Conservation (phyloP, 2,888 invertebrate genomes). For the Brenthis ino region DNA sequence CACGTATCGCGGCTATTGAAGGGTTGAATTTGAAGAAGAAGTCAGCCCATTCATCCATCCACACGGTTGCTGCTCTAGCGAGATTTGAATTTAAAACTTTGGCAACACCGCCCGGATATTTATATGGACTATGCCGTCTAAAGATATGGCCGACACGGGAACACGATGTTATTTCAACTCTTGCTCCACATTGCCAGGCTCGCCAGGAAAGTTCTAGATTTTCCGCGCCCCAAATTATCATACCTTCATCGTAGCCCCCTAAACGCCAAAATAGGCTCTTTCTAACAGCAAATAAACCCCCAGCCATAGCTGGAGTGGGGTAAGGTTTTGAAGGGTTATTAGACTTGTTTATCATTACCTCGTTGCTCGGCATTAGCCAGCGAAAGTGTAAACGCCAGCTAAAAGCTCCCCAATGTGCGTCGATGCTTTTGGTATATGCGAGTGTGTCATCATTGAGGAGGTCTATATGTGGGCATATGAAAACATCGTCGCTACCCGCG, state of each 20-base stretch:
- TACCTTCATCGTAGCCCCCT: conserved; percentile 88
- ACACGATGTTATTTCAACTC: conserved; percentile 94
- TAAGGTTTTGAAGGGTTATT: conserved; percentile 86
- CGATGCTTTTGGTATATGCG: conserved; percentile 96
- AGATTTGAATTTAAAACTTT: conserved; percentile 95
- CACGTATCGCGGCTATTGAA: conserved; percentile 81
- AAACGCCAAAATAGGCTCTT: conserved; percentile 92
- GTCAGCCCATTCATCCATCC: conserved; percentile 99
- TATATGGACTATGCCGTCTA: conserved; percentile 95
- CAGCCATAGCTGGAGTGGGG: conserved; percentile 95
- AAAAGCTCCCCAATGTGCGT: conserved; percentile 98
- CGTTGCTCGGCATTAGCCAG: conserved; percentile 89
- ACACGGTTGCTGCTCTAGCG: conserved; percentile 95
- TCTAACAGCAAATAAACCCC: conserved; percentile 95
- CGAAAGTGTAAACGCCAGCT: conserved; percentile 98
- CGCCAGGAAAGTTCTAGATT: conserved; percentile 98
- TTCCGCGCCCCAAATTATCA: conserved; percentile 98
- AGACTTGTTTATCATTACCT: conserved; percentile 83
- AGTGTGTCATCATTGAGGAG: conserved; percentile 97
- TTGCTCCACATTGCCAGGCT: conserved; percentile 97
- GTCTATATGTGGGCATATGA: conserved; percentile 77
- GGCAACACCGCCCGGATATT: conserved; percentile 95
- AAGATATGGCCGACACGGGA: conserved; percentile 97
- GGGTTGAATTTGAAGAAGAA: conserved; percentile 94
- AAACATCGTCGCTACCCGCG: conserved; percentile 77